phyloP scores from a whole-genome alignment of 1,140 invertebrate species.

The Apolygus lucorum region DNA sequence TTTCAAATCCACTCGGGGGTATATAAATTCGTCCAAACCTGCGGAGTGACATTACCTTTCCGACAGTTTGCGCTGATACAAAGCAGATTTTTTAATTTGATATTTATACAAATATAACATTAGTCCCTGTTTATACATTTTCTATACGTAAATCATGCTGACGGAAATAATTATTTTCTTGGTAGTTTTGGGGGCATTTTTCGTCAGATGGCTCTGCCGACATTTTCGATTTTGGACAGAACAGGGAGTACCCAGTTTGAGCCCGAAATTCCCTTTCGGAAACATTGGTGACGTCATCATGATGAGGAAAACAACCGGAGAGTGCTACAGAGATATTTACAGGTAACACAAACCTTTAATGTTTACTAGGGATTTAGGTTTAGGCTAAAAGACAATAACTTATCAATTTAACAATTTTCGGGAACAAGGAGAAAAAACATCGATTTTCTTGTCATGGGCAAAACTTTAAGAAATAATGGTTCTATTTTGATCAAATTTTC shows the following conservation, averaged over 20 bases:
- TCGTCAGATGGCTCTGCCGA: neutral
- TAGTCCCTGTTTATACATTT: too few relatives aligned
- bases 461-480: too few relatives aligned
- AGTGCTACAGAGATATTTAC: slow-evolving; percentile 24
- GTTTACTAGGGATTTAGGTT: neutral
- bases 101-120: too few relatives aligned
- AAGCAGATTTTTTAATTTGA: too few relatives aligned
- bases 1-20: too few relatives aligned
- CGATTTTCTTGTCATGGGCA: too few relatives aligned
- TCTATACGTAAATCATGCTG: neutral
- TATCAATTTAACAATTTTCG: too few relatives aligned
- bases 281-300: slow-evolving; percentile 33
- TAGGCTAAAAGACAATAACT: neutral
- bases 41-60: neutral
- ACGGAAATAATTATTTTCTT: neutral
- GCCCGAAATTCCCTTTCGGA: slow-evolving; percentile 38
- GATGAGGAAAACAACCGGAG: slow-evolving; percentile 26
- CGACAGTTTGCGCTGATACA: neutral
- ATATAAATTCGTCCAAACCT: neutral
- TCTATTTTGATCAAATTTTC: too few relatives aligned
- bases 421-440: too few relatives aligned
- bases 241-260: slow-evolving; percentile 39
- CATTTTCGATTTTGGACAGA: slow-evolving; percentile 40
- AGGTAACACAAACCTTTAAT: slow-evolving; percentile 11
- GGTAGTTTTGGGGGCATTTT: neutral